Conservation (phyloP, 2,888 invertebrate species). For the Malachius bipustulatus region DNA sequence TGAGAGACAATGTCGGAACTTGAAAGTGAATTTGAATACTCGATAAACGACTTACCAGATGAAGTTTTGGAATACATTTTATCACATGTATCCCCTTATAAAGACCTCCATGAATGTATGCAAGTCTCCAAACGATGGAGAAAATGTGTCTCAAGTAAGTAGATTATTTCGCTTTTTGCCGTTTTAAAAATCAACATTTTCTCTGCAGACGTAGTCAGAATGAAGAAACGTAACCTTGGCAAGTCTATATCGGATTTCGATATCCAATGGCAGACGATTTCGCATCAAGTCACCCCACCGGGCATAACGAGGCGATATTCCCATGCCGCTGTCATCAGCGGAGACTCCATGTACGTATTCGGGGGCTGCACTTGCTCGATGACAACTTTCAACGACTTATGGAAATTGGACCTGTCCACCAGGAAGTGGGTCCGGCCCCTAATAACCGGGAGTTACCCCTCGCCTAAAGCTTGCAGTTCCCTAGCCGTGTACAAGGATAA, state of each 20-base stretch:
- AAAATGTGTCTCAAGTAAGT: constrained; percentile 70
- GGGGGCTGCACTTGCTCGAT: constrained; percentile 90
- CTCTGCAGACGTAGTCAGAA: constrained; percentile 61
- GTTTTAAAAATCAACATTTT: constrained; percentile 19
- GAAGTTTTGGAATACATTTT: constrained; percentile 90
- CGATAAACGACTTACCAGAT: constrained; percentile 70
- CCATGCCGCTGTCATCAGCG: constrained; percentile 75
- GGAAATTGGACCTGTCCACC: constrained; percentile 81
- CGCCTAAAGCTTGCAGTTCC: constrained; percentile 90
- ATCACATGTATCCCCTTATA: constrained; percentile 78
- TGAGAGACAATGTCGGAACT: too few relatives aligned
- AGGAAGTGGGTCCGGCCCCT: constrained; percentile 75
- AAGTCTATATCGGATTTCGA: constrained; percentile 67
- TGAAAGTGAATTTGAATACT: too few relatives aligned
- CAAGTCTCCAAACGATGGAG: constrained; percentile 81
- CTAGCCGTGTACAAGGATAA: constrained; percentile 78
- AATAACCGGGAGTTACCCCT: constrained; percentile 81
- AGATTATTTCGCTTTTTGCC: constrained; percentile 17
- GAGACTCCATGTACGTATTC: constrained; percentile 86
- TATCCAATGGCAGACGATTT: constrained; percentile 59
- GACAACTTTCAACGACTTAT: constrained; percentile 94
- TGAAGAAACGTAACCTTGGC: constrained; percentile 59
- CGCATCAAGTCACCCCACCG: constrained; percentile 47
- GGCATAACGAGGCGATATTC: constrained; percentile 87
- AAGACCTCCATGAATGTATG: constrained; percentile 77